Conservation (phyloP, 2,113 vertebrate species). For the Lagopus leucura region DNA sequence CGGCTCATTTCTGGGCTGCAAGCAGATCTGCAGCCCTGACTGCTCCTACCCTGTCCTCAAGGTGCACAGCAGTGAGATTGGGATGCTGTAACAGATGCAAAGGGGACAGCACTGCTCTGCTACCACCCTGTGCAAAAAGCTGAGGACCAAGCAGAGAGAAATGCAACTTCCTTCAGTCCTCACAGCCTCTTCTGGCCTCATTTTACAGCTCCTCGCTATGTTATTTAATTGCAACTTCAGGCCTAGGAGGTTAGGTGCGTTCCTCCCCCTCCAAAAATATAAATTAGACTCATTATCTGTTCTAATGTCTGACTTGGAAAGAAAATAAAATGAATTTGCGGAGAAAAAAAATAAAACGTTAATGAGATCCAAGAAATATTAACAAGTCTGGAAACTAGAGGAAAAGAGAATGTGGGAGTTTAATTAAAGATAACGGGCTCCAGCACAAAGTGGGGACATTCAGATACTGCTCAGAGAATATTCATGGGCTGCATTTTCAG, state of each 20-base stretch:
- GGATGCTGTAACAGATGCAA: not conserved
- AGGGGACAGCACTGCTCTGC: not conserved
- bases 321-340: not conserved
- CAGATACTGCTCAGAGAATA: not conserved
- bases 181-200: not conserved
- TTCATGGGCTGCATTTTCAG: accelerated
- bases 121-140: not conserved
- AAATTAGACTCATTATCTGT: slow-evolving; percentile 11
- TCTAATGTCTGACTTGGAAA: not conserved
- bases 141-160: not conserved
- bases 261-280: not conserved
- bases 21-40: not conserved
- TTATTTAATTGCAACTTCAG: not conserved
- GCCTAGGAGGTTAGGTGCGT: not conserved
- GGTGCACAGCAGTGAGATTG: accelerated
- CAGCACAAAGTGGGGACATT: not conserved
- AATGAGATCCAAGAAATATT: slow-evolving; percentile 45
- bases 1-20: not conserved
- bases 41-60: not conserved
- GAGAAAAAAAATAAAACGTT: slow-evolving; percentile 32
- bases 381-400: not conserved
- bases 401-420: not conserved
- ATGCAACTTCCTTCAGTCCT: not conserved
- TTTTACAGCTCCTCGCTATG: not conserved
- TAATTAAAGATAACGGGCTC: slow-evolving; percentile 9